Base-by-base conservation (phyloP, 2,113 vertebrate genomes). In the Rhinopomastus cyanomelas region DNA sequence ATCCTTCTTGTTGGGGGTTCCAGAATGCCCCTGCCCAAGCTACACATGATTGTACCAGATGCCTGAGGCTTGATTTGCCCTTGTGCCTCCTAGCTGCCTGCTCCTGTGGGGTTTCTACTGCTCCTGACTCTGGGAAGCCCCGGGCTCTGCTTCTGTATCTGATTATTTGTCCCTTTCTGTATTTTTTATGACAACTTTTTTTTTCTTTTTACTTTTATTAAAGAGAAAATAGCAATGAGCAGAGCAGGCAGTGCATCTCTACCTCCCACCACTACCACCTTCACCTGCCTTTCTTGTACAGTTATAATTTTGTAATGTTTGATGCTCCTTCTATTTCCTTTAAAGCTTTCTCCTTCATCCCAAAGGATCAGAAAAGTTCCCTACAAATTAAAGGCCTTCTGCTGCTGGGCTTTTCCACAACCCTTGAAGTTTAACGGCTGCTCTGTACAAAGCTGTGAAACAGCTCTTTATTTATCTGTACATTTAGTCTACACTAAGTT, bases 381-480 rank as follows among this genome's bases (percentile, higher is more conserved):
- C 39, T 81, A 62, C 4, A 79, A 81, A 76, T 89, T 73, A 42
- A 12, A 83, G 15, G 32, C 46, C 29, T 85, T 83, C n/a, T 72
- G 62, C 30, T 91, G 22, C 42, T 71, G 57, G 61, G 49, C 5
- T 91, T 89, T 81, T 52, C 32, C 20, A 39, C 49, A 75, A 26
- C 16, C 72, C 25, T 34, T 78, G 61, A 55, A 66, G 51, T 82
- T 87, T 94, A 79, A 80, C 61, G 39, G 44, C 42, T 78, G 25
- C 39, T 91, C 57, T 65, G 9, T 53, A 80, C 12, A 74, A 85
- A 86, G 61, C 55, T 30, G 34, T 77, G 81, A 85, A 91, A 80
- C 25, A 62, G 64, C 13, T 78, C 83, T 92, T 85, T 90, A 64
- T 95, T 92, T 95, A 72, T 93, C 53, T 83, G 27, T 87, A 34